Evolutionary conservation across 2,888 invertebrate genomes (phyloP).

Genomic region (Scaptomyza reducta): DNA sequence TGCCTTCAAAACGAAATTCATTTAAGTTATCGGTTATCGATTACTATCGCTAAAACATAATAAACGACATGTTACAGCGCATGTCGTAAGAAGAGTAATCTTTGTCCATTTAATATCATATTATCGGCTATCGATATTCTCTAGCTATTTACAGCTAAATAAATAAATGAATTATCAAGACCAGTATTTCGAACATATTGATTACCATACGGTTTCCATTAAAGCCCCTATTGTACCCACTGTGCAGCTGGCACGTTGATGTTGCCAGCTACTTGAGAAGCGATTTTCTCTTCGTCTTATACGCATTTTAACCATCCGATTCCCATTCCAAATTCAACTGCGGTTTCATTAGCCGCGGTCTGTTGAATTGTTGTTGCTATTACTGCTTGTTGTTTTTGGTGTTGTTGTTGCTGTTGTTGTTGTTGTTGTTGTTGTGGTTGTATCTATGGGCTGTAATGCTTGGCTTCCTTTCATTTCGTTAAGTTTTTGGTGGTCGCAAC

Average conservation of each 20-base stretch:
- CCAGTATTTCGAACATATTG: too few relatives aligned
- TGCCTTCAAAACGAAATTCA: neutral
- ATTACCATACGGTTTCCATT: neutral
- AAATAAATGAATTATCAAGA: too few relatives aligned
- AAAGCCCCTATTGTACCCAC: slow-evolving; percentile 15
- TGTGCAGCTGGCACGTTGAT: slow-evolving; percentile 30
- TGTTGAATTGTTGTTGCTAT: slow-evolving; percentile 46
- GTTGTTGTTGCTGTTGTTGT: slow-evolving; percentile 26
- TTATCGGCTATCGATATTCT: too few relatives aligned
- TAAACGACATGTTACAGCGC: neutral
- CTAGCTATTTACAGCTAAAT: too few relatives aligned
- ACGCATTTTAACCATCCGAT: slow-evolving; percentile 37
- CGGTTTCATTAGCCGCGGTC: slow-evolving; percentile 75
- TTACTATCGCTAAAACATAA: neutral
- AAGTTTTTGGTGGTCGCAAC: slow-evolving; percentile 76
- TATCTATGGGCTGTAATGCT: slow-evolving; percentile 43
- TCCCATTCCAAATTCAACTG: slow-evolving; percentile 62
- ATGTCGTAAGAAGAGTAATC: too few relatives aligned
- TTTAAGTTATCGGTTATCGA: neutral
- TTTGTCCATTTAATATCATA: too few relatives aligned
- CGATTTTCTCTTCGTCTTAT: slow-evolving; percentile 71
- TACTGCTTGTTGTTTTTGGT: slow-evolving; percentile 20
- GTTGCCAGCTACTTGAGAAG: slow-evolving; percentile 70
- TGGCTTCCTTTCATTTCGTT: slow-evolving; percentile 73
- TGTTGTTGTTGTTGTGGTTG: slow-evolving; percentile 49